Conservation (phyloP, 2,113 vertebrate genomes). For the Athene noctua region DNA sequence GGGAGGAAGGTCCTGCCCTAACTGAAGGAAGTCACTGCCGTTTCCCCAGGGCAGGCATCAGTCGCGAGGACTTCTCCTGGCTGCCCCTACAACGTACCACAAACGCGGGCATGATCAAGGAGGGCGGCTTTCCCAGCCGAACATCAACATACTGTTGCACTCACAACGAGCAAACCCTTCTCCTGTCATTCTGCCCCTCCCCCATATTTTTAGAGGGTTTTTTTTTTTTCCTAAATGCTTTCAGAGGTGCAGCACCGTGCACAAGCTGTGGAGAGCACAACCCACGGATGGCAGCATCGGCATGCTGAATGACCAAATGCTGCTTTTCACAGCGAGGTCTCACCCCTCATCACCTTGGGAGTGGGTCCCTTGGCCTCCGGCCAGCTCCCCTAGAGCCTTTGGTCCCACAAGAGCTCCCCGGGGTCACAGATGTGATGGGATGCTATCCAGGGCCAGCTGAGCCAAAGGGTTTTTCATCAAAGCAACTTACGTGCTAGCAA, state of each 20-base stretch:
- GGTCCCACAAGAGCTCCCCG: accelerated
- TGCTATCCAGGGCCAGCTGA: neutral
- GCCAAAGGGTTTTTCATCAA: neutral
- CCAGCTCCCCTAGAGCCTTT: accelerated
- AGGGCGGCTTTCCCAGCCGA: neutral
- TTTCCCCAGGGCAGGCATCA: accelerated
- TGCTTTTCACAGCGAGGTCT: neutral
- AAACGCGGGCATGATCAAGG: accelerated
- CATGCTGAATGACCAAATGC: accelerated
- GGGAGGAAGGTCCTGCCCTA: neutral
- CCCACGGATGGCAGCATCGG: accelerated
- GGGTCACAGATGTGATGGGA: accelerated
- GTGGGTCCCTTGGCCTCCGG: neutral
- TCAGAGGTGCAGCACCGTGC: accelerated
- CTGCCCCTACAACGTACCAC: neutral
- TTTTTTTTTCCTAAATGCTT: neutral
- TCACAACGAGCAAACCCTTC: accelerated
- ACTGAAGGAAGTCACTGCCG: accelerated
- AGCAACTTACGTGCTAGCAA: constrained; percentile 40
- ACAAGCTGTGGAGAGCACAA: accelerated
- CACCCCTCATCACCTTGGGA: accelerated
- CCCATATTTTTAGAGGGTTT: accelerated
- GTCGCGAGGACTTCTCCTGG: accelerated
- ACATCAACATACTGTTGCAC: accelerated
- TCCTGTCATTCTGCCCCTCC: neutral